Base-by-base conservation (phyloP, 1,140 invertebrate species). In the Diachasma alloeum region DNA sequence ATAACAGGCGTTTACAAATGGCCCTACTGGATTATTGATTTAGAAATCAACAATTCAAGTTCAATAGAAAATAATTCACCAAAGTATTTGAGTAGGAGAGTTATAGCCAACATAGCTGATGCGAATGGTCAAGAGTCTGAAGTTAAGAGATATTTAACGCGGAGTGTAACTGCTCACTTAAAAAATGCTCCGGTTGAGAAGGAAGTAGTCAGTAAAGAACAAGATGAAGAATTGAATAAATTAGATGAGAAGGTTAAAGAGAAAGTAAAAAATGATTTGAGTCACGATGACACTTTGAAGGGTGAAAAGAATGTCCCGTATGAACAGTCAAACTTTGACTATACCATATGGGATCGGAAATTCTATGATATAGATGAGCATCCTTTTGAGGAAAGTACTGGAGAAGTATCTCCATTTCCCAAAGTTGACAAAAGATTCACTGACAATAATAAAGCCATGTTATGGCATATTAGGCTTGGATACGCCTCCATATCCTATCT, bases 391-490 rank as follows among this genome's bases (percentile, higher is more conserved):
- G 44, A 48, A 8, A 8, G 5, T 8, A 48, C 13, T 4, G 44
- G 3, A n/a, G n/a, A 48, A 4, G 13, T 13, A 8, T 11, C 44
- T 4, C 10, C 44, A 8, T 15, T 48, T 4, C 9, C 4, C 5
- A 48, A n/a, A n/a, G 59, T 42, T 3, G n/a, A 37, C 9, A 9
- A 76, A 75, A 42, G 56, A 42, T 4, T n/a, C n/a, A n/a, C n/a
- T n/a, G n/a, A n/a, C n/a, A n/a, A n/a, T n/a, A 77, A 78, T 48
- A 75, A 80, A 17, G 79, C 74, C 5, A 67, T 80, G 69, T 15
- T 80, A 19, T 82, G 81, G 81, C 74, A 44, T n/a, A n/a, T n/a
- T n/a, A n/a, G n/a, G n/a, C n/a, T n/a, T n/a, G n/a, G n/a, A n/a
- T n/a, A n/a, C n/a, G n/a, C n/a, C n/a, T n/a, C n/a, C n/a, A n/a